Conservation (phyloP, 1,140 invertebrate species). For the Zaprionus ghesquierei region DNA sequence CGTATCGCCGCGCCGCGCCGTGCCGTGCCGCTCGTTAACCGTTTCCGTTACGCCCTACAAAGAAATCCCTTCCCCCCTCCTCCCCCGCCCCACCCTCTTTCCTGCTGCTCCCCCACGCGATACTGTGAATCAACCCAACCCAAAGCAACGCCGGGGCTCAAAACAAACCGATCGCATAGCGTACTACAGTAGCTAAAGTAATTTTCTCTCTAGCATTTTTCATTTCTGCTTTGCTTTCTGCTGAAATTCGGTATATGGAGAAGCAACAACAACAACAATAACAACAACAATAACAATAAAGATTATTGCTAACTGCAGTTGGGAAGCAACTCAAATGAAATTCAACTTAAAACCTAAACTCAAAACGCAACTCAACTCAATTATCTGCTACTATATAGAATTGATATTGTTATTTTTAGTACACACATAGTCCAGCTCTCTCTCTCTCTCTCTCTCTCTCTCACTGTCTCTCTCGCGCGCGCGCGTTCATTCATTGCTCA, state of each 20-base stretch:
- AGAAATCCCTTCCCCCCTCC: not conserved
- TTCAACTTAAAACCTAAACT: not conserved
- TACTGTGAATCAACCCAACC: not conserved
- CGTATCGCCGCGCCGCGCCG: not conserved
- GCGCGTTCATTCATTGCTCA: conserved; percentile 58
- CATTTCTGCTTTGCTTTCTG: not conserved
- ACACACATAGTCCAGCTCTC: no score
- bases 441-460: not conserved
- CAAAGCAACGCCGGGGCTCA: not conserved
- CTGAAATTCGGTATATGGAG: not conserved
- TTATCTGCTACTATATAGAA: conserved; percentile 33
- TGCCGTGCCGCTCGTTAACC: conserved; percentile 26
- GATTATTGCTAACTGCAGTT: not conserved
- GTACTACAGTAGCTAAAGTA: conserved; percentile 34
- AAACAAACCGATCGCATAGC: conserved; percentile 6
- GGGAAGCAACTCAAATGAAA: not conserved
- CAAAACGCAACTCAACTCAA: conserved; percentile 23
- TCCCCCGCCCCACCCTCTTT: not conserved
- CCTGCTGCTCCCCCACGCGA: not conserved
- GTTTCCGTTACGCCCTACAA: conserved; percentile 32
- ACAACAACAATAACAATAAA: conserved; percentile 2
- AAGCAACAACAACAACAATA: not conserved
- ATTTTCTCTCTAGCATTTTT: conserved; percentile 1
- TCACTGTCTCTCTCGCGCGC: not conserved
- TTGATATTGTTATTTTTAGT: conserved; percentile 50